Conservation (phyloP, 1,140 invertebrate genomes). For the Papilio polyxenes region DNA sequence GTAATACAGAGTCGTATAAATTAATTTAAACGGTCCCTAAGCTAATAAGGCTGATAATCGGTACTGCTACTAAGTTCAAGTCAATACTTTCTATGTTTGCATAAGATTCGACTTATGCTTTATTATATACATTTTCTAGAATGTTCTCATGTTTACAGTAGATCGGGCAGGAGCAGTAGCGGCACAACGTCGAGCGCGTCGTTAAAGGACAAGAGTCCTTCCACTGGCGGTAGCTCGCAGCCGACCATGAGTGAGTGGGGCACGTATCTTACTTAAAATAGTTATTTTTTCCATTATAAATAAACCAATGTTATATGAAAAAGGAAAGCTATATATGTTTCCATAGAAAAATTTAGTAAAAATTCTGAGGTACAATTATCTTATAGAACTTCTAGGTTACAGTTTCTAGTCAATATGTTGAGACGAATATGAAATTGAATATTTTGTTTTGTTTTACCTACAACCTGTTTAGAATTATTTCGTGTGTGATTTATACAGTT, state of each 20-base stretch:
- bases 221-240: slow-evolving; percentile 65
- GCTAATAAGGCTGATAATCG: no score
- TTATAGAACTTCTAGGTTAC: no score
- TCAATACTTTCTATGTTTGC: not conserved
- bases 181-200: slow-evolving; percentile 70
- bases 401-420: no score
- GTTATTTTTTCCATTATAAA: not conserved
- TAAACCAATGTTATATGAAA: not conserved
- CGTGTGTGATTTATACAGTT: no score
- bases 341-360: not conserved
- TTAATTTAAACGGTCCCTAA: no score
- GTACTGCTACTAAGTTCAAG: no score
- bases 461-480: no score
- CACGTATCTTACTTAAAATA: slow-evolving; percentile 50
- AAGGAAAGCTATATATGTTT: not conserved
- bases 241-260: slow-evolving; percentile 72
- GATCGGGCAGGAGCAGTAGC: slow-evolving; percentile 72
- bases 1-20: not conserved
- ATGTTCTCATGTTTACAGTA: slow-evolving; percentile 44
- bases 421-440: no score
- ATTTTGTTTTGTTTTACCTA: no score
- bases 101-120: not conserved
- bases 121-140: not conserved
- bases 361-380: no score
- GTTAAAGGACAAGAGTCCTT: slow-evolving; percentile 72